phyloP scores from a whole-genome alignment of 1,140 invertebrate species.

The Aleiodes sp. region DNA sequence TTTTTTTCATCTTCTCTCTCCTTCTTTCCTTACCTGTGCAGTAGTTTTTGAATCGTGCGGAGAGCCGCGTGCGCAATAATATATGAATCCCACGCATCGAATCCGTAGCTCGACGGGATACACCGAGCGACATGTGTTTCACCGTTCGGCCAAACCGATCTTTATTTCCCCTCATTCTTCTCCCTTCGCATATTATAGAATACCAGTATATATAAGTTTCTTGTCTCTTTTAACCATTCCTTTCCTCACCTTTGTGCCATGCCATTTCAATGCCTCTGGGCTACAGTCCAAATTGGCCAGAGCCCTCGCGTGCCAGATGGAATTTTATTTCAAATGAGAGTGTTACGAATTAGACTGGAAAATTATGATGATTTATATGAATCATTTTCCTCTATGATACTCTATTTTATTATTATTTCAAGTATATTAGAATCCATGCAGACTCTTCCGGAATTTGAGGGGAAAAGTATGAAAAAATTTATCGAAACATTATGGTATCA shows the following conservation, averaged over 20 bases:
- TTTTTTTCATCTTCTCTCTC: too few relatives aligned
- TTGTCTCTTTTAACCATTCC: conserved; percentile 23
- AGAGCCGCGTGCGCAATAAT: conserved; percentile 44
- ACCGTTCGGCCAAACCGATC: conserved; percentile 37
- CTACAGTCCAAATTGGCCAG: conserved; percentile 29
- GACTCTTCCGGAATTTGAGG: too few relatives aligned
- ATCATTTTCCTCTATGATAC: neutral
- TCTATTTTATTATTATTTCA: too few relatives aligned
- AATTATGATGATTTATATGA: neutral
- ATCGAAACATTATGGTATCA: too few relatives aligned
- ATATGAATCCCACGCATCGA: conserved; percentile 65
- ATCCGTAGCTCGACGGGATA: conserved; percentile 61
- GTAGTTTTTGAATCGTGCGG: conserved; percentile 17
- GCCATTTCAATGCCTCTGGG: conserved; percentile 12
- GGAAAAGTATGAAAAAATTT: too few relatives aligned
- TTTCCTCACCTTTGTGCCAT: conserved; percentile 33
- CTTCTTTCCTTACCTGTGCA: conserved; percentile 13
- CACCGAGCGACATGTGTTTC: conserved; percentile 65
- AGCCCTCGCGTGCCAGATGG: conserved; percentile 40
- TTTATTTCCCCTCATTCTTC: conserved; percentile 35
- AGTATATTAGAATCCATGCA: too few relatives aligned
- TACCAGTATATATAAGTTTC: conserved; percentile 18
- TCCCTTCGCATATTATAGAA: conserved; percentile 17
- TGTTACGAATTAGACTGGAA: conserved; percentile 33
- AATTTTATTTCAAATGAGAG: conserved; percentile 33